Evolutionary conservation across 2,113 vertebrate genomes (phyloP), one percentile per base, ranked within the genome.

Genomic region (Apistogramma diplotaenia): DNA sequence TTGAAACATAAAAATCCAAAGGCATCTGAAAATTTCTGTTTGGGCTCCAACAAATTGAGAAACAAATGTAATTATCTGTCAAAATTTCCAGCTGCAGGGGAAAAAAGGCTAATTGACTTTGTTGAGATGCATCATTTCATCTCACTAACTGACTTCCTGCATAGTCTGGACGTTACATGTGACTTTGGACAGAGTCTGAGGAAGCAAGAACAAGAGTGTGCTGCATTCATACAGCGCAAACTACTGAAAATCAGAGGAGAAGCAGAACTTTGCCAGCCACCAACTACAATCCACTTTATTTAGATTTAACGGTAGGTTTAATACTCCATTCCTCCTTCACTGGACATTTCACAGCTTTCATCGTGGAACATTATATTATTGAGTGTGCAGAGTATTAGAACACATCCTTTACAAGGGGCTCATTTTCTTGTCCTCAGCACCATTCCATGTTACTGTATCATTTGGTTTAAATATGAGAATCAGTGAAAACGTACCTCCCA

Each of bases 401-500:
- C 37, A 43, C 8, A 27, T 46, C 19, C 21, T 65, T 65, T 46
- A 43, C 25, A 65, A 43, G 43, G 46, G 61, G 61, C 23, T 46
- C 37, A 18, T 67, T 15, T 43, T 43, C 60, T 25, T 62, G 21
- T 25, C 8, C 21, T 43, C 21, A 16, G 15, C 23, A 62, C 35
- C n/a, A 15, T 13, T 65, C 23, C 12, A 40, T 65, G 46, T 43
- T 15, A 67, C 13, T 18, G 21, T 40, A 37, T 58, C 21, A 12
- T 15, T 13, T 18, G 37, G 15, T 60, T 57, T 57, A 46, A 25
- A 67, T 46, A 27, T 67, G 15, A 46, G 62, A 23, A 27, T 46
- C 1, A 6, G 6, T 55, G 9, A 72, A 43, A 49, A 57, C 58
- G 1, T 56, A 84, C 82, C 98, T 94, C 96, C 97, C 92, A 99